Evolutionary conservation across 2,888 invertebrate genomes (phyloP).

Genomic region (Watsonalla cultraria): DNA sequence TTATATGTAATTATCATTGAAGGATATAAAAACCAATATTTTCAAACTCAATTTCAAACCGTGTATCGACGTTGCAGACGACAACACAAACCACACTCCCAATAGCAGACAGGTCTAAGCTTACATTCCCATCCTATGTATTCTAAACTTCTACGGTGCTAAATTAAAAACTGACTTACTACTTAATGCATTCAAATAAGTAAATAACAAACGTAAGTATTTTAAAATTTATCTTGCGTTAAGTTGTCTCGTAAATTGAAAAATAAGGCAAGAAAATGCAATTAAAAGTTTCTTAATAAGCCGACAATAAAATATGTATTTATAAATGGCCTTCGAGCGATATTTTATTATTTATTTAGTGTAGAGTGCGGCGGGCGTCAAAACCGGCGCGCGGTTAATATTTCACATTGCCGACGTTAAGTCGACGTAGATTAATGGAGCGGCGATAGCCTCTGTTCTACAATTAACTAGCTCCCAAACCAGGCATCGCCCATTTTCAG

Average conservation of each 20-base stretch:
- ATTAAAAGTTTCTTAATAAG: conserved; percentile 22
- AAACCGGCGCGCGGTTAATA: conserved; percentile 71
- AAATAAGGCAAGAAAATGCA: conserved; percentile 15
- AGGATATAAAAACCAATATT: too few relatives aligned
- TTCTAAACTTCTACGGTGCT: too few relatives aligned
- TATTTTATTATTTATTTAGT: conserved; percentile 60
- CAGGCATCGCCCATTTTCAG: conserved; percentile 13
- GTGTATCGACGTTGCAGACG: too few relatives aligned
- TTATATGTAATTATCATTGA: too few relatives aligned
- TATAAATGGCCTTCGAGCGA: conserved; percentile 38
- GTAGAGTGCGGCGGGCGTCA: conserved; percentile 54
- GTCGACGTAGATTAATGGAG: conserved; percentile 70
- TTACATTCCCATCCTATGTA: too few relatives aligned
- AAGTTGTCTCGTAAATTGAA: not conserved
- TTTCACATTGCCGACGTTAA: conserved; percentile 71
- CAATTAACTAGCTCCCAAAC: conserved; percentile 58
- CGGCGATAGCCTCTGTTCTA: conserved; percentile 63
- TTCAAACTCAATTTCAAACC: too few relatives aligned
- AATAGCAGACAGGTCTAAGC: too few relatives aligned
- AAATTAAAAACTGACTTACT: too few relatives aligned
- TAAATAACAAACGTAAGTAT: not conserved
- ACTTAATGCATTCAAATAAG: not conserved
- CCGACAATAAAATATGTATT: conserved; percentile 14
- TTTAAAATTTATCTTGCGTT: not conserved
- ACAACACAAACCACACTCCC: too few relatives aligned